A percentile compares a stretch with the other conserved stretches of the same genome.
Evolutionary conservation across 2,888 invertebrate genomes (phyloP).

Genomic region (Pollenia angustigena): DNA sequence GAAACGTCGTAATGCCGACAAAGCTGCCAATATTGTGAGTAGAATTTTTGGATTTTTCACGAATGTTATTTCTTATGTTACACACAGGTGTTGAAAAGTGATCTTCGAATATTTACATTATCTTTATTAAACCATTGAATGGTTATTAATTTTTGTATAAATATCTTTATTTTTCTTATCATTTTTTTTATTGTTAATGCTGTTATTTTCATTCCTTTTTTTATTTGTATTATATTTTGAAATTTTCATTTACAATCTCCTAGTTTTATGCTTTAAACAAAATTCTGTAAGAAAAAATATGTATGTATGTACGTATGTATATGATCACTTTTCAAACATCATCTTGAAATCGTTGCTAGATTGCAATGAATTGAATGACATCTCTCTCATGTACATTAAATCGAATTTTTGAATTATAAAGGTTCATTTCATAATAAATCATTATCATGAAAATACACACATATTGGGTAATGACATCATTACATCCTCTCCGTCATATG

Average conservation of each 20-base stretch:
- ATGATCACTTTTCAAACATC: conserved; percentile 77
- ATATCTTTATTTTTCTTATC: conserved; percentile 30
- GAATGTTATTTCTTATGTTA: conserved; percentile 72
- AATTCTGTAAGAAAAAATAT: conserved; percentile 21
- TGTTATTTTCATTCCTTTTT: conserved; percentile 28
- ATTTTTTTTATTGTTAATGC: background rate
- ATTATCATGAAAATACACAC: conserved; percentile 78
- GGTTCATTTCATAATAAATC: conserved; percentile 81
- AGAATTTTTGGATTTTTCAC: conserved; percentile 76
- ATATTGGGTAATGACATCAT: conserved; percentile 76
- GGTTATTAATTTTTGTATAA: conserved; percentile 23
- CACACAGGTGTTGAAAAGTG: conserved; percentile 77
- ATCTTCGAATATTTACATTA: conserved; percentile 64
- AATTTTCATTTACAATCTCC: conserved; percentile 30
- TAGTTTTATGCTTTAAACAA: background rate
- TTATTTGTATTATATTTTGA: conserved; percentile 29
- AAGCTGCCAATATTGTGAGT: conserved; percentile 87
- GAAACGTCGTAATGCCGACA: conserved; percentile 87
- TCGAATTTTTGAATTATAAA: conserved; percentile 72
- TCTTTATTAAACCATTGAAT: conserved; percentile 43
- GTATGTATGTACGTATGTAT: conserved; percentile 11
- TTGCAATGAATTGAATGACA: conserved; percentile 52
- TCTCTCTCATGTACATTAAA: conserved; percentile 60
- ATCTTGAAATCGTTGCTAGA: conserved; percentile 1
- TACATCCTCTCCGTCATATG: conserved; percentile 60